Evolutionary conservation across 2,888 invertebrate genomes (phyloP).

Genomic region (Lycaena phlaeas): DNA sequence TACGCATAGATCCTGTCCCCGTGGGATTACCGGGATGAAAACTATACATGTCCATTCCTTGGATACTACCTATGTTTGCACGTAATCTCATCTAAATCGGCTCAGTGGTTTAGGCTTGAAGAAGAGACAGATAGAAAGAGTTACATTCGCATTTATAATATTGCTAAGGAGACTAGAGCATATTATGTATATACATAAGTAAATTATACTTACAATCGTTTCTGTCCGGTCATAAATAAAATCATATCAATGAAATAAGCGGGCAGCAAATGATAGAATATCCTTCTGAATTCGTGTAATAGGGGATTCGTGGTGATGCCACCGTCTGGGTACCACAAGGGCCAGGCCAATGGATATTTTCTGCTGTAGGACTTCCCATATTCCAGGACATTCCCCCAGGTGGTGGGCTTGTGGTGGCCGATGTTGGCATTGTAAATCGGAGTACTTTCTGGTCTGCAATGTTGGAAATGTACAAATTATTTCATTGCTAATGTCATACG

Average conservation of each 20-base stretch:
- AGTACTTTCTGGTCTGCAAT: constrained; percentile 71
- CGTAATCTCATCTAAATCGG: too few species aligned
- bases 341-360: constrained; percentile 84
- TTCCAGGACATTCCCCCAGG: constrained; percentile 88
- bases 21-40: too few species aligned
- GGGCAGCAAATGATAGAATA: constrained; percentile 83
- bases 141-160: background rate
- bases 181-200: background rate
- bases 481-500: too few species aligned
- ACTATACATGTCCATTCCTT: too few species aligned
- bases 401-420: constrained; percentile 84
- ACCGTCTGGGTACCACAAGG: constrained; percentile 90
- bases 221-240: constrained; percentile 80
- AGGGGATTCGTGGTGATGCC: constrained; percentile 78
- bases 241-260: constrained; percentile 86
- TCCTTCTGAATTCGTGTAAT: constrained; percentile 76
- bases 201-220: constrained; percentile 80
- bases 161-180: background rate
- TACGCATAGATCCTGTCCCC: too few species aligned
- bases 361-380: constrained; percentile 77
- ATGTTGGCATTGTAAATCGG: constrained; percentile 93
- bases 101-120: too few species aligned
- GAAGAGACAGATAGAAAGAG: too few species aligned
- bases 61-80: too few species aligned
- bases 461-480: too few species aligned